Conservation (phyloP, 2,888 invertebrate species). For the Noctua comes region DNA sequence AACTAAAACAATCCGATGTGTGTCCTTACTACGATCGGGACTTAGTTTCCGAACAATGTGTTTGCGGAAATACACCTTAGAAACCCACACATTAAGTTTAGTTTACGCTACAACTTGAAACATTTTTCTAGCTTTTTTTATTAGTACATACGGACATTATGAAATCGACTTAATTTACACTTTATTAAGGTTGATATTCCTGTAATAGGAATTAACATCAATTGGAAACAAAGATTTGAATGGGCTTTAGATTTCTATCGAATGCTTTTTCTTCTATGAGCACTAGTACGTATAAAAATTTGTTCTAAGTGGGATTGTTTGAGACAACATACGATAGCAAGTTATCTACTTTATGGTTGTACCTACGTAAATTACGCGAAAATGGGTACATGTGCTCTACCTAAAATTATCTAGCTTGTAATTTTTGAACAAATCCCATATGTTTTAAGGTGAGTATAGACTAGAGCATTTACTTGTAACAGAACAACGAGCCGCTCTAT, state of each 20-base stretch:
- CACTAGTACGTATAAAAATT: background rate
- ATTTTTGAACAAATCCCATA: background rate
- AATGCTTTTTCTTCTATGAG: constrained; percentile 21
- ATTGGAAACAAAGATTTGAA: background rate
- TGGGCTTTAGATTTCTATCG: constrained; percentile 15
- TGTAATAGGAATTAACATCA: background rate
- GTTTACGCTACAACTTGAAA: background rate
- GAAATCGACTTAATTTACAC: background rate
- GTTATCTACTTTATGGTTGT: constrained; percentile 12
- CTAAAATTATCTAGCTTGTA: background rate
- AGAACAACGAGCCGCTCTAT: too few relatives aligned
- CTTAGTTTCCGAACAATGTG: background rate
- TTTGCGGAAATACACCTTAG: background rate
- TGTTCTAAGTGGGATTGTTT: constrained; percentile 24
- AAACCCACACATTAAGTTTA: background rate
- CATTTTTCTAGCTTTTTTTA: background rate
- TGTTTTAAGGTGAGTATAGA: too few relatives aligned
- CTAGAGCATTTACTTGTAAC: too few relatives aligned
- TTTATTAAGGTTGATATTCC: background rate
- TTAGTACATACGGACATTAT: background rate
- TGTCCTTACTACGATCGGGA: constrained; percentile 10
- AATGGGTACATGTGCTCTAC: background rate
- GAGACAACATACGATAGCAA: background rate
- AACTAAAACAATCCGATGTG: constrained; percentile 45
- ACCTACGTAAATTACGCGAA: background rate